Base-by-base conservation (phyloP, 2,888 invertebrate species). In the Dusona sp. region DNA sequence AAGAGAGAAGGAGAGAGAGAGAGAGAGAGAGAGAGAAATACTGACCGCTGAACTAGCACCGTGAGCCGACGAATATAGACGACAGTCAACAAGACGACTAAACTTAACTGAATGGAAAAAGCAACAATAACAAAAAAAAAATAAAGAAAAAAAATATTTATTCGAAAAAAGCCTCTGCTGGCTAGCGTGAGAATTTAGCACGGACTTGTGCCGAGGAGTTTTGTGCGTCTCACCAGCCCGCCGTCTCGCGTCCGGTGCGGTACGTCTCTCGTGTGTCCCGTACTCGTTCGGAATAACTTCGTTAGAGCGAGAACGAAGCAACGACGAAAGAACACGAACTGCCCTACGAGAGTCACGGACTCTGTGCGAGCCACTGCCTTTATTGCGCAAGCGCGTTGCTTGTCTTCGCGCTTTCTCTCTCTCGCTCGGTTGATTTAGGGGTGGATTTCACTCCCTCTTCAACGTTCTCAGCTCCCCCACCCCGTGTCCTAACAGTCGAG, bases 261-360 rank as follows among this genome's bases (percentile, higher is more conserved):
- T 81, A 86, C 83, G 86, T 86, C 83, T 85, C 86, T 83, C 89
- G 89, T 89, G 88, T 86, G 87, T 81, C 81, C 86, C 88, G 89
- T 89, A 89, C 90, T 89, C 89, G 89, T 88, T 89, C 88, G 88
- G 88, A 90, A 90, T 92, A 92, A 92, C 92, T 92, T 92, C 90
- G 91, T 92, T 93, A 92, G 91, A 89, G 90, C 90, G 90, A 91
- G 89, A 90, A 89, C 92, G 92, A 92, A 92, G 92, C 91, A 91
- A 91, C 92, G 91, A 91, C 92, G 92, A 92, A 92, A 91, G 92
- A 92, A 91, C 91, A 91, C 92, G 91, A 83, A 91, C 93, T 92
- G 92, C 90, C 91, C 91, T 91, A 91, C 89, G 90, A 91, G 88
- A 88, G 88, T 89, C 89, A 86, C 88, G 89, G 84, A 84, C 83